Base-by-base conservation (phyloP, 2,113 vertebrate species). In the Anolis sagrei region DNA sequence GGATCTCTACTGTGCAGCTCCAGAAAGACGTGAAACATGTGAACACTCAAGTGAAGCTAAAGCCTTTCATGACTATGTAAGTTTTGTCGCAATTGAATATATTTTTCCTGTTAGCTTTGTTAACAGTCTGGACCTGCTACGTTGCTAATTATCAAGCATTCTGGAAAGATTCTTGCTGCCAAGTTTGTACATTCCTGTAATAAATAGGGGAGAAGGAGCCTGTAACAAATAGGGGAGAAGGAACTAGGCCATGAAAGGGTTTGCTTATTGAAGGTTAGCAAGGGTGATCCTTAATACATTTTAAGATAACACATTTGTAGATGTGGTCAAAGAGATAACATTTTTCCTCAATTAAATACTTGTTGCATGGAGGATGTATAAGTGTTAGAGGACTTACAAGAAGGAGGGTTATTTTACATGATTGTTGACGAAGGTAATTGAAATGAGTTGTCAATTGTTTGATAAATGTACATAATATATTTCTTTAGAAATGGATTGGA, bases 1-100 rank as follows among this genome's bases (percentile, higher is more conserved):
- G 97, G 97, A 98, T 96, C 97, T 98, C 83, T 98, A 98, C 94
- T 98, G 97, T 94, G 97, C 97, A 86, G 97, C 97, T 91, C 97
- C 97, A 85, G 97, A 98, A 92, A 96, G 97, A 95, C 93, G 97
- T 90, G 97, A 98, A 96, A 98, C 97, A 25, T 98, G 97, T 94
- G 97, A 98, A 89, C 97, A 98, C 92, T 98, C 97, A 36, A 98
- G 97, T 82, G 97, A 98, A 96, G 97, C 97, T 88, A 98, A 98
- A 94, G 97, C 97, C 87, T 98, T 98, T 93, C 97, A 98, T 89
- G 97, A 98, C 92, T 98, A 98, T 1, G 97, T 98, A 96, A 97
- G 97, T 97, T 90, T 75, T 69, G 0, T 68, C 13, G 76, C 27
- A 82, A 48, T 58, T 91, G 87, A 69, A 27, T 23, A 36, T 0